Evolutionary conservation across 2,888 invertebrate species (phyloP), one percentile per base, ranked within the genome.

Genomic region (Cheilosia variabilis): DNA sequence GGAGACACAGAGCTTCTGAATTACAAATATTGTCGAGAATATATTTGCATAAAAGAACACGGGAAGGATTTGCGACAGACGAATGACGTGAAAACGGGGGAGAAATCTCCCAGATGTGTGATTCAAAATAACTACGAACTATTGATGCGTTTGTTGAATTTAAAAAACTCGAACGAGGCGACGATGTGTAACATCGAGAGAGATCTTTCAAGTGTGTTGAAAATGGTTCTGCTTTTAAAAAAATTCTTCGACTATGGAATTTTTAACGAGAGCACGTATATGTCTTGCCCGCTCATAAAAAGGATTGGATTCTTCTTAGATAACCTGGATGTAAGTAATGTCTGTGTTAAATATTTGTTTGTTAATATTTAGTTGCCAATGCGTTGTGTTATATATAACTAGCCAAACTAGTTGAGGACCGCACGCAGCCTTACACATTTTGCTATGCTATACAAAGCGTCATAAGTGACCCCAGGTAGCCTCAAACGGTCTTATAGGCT

Each of bases 231-330:
- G 53, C 87, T 89, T 7, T 88, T 90, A 88, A 89, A 89, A 7
- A 88, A 88, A 4, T 87, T 91, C 17, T 62, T 92, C 22, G 58
- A 88, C 22, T 91, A 90, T 79, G 89, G 88, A 24, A 90, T 90
- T 17, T 91, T 91, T 9, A 86, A 89, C 68, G 86, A 69, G 1
- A 69, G 73, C 0, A 89, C 87, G 22, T 88, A 88, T 31, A n/a
- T 17, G 5, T 88, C 88, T 2, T 91, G 92, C 72, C 91, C 91
- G 13, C 87, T 92, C 0, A 89, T 91, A 2, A 91, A 91, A 50
- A 89, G 92, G 50, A 89, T 92, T 43, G 91, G 90, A 5, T 87
- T 91, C 10, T 91, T 91, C 73, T 88, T 91, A 0, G 91, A 90
- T 52, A 90, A 90, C 73, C 87, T 91, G 7, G 91, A 91, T 89